phyloP scores from a whole-genome alignment of 2,797 vertebrate species.

The Poecilia gillii region DNA sequence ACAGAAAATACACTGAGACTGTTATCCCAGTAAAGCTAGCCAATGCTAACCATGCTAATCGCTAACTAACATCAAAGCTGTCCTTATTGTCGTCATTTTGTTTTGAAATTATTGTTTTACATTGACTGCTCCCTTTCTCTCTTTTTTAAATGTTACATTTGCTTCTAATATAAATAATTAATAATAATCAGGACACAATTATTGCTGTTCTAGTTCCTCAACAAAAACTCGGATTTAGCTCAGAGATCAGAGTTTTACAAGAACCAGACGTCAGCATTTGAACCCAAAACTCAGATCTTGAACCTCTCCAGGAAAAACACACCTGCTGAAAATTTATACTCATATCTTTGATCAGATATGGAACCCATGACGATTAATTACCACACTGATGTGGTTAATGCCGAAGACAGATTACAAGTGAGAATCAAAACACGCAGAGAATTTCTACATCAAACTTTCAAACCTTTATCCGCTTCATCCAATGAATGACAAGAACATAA shows the following conservation, averaged over 20 bases:
- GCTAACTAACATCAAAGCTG: neutral
- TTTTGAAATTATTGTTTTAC: neutral
- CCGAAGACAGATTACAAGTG: neutral
- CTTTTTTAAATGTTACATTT: neutral
- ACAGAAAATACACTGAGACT: neutral
- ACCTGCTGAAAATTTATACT: neutral
- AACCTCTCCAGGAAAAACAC: neutral
- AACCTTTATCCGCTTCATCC: slow-evolving; percentile 42
- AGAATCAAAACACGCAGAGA: slow-evolving; percentile 24
- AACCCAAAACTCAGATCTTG: neutral
- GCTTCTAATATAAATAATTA: neutral
- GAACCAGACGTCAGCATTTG: neutral
- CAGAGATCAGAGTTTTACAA: neutral
- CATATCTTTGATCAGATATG: neutral
- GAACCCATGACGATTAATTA: neutral
- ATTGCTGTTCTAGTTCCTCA: neutral
- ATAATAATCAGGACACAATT: neutral
- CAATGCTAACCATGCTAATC: neutral
- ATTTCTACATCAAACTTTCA: slow-evolving; percentile 18
- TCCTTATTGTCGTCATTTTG: neutral
- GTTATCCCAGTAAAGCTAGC: neutral
- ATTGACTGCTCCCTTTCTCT: neutral
- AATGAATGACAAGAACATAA: slow-evolving; percentile 73
- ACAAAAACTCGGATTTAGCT: neutral
- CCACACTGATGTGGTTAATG: neutral